Base-by-base conservation (phyloP, 2,797 vertebrate genomes). In the Acropternis orthonyx region DNA sequence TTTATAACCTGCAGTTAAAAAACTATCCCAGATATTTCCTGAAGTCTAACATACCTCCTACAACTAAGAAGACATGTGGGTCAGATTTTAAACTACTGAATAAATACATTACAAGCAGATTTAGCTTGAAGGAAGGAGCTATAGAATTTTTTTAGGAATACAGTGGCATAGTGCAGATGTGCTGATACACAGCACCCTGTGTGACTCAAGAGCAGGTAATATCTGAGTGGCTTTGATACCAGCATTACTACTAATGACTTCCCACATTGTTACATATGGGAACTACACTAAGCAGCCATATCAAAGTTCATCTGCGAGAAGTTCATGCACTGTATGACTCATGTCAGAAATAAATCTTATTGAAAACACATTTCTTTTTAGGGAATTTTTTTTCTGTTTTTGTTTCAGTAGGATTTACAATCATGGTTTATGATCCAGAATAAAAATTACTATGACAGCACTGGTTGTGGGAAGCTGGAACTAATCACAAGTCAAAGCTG, bases 391-490 rank as follows among this genome's bases (percentile, higher is more conserved):
- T 52, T 39, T 24, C 7, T 10, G 13, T 16, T 36, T 51, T 61
- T 52, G 32, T 61, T 86, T 91, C 34, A 61, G 34, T 54, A 28
- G 3, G 9, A 15, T 49, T 94, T 91, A 83, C 49, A 89, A 68
- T 39, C 37, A 52, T n/a, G 65, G 8, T 77, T 41, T 75, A 61
- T 77, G 68, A 71, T 24, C 44, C 81, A 87, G 69, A 66, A 79
- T 36, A 89, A 91, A 95, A 92, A 66, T n/a, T 37, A 32, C 54
- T 73, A 21, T 20, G 68, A 67, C 30, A 74, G 30, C 6, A 20
- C 9, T 67, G 43, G 37, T 82, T 97, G 55, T 69, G 79, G 36
- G 95, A 93, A 96, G 86, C 68, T 86, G 85, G 89, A 94, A 90
- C 89, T 87, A 73, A 92, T 81, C 73, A 87, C 71, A 94, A 76